phyloP scores from a whole-genome alignment of 2,888 invertebrate genomes.

The Andricus quercusramuli region DNA sequence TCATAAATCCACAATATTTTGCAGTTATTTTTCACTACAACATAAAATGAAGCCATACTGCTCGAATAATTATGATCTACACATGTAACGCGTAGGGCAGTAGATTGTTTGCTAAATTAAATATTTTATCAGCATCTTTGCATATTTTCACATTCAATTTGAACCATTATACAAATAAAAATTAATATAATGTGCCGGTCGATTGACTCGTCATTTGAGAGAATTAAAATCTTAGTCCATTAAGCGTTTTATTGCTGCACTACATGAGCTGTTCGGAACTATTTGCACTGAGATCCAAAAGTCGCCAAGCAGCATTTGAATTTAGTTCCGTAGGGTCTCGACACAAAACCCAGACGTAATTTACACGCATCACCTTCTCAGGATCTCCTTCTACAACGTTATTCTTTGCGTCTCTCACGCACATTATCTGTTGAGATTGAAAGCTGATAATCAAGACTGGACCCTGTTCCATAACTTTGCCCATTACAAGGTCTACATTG shows the following conservation, averaged over 20 bases:
- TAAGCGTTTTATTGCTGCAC: conserved; percentile 42
- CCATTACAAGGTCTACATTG: conserved; percentile 95
- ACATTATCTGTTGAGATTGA: conserved; percentile 97
- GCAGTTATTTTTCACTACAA: neutral
- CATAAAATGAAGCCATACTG: neutral
- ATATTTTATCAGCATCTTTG: neutral
- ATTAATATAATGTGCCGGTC: neutral
- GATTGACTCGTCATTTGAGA: neutral
- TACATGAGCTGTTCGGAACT: conserved; percentile 92
- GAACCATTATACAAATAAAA: neutral
- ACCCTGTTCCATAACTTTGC: conserved; percentile 99
- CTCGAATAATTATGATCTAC: neutral
- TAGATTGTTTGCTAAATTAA: neutral
- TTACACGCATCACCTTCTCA: conserved; percentile 95
- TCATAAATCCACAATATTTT: neutral
- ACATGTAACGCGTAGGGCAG: neutral
- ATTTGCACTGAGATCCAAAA: conserved; percentile 93
- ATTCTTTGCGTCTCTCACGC: conserved; percentile 89
- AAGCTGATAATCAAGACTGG: conserved; percentile 98
- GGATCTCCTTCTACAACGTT: conserved; percentile 96
- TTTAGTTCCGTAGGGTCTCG: conserved; percentile 96
- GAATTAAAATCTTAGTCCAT: conserved; percentile 22
- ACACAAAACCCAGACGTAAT: conserved; percentile 99
- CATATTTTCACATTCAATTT: neutral
- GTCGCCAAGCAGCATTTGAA: conserved; percentile 96